Evolutionary conservation across 2,113 vertebrate genomes (phyloP), one percentile per base, ranked within the genome.

Genomic region (Bos javanicus): DNA sequence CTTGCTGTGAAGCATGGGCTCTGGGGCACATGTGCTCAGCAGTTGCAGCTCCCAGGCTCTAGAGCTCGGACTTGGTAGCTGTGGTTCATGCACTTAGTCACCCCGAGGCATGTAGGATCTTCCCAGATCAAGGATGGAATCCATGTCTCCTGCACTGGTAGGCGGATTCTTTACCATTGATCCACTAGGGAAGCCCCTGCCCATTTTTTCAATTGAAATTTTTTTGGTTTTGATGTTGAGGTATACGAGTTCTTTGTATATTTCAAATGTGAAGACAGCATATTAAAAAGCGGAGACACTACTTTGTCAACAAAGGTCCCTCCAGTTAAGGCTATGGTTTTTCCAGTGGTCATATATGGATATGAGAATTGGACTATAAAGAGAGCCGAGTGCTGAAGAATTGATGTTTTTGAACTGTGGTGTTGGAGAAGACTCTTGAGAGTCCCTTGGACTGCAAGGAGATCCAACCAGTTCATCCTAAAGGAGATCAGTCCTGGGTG

Each of bases 381-480:
- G 50, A 50, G 1, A 50, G 50, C 50, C 1, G 13, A 60, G 59
- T 0, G 0, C 59, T 0, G 5, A 60, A 60, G 59, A 60, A 60
- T 6, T 14, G 12, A 60, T 60, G 59, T 5, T 60, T 30, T 60
- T 60, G 59, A 28, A 60, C 26, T 60, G 59, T 28, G 12, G 26
- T 13, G 12, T 28, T 60, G 59, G 59, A 60, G 11, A 28, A 60
- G 26, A 30, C 12, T 62, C 59, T 30, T 62, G 59, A 62, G 59
- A 62, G 28, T 62, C 59, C 25, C 59, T 62, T 62, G 13, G 13
- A 30, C 59, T 30, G 59, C 59, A 30, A 62, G 28, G 13, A 15
- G 28, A 62, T 14, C 13, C 59, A 62, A 62, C 28, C 59, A 62
- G 59, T 30, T 13, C 59, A 62, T 62, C 28, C 59, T 62, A 62